phyloP scores from a whole-genome alignment of 2,888 invertebrate genomes.

The Bellardia bayeri region DNA sequence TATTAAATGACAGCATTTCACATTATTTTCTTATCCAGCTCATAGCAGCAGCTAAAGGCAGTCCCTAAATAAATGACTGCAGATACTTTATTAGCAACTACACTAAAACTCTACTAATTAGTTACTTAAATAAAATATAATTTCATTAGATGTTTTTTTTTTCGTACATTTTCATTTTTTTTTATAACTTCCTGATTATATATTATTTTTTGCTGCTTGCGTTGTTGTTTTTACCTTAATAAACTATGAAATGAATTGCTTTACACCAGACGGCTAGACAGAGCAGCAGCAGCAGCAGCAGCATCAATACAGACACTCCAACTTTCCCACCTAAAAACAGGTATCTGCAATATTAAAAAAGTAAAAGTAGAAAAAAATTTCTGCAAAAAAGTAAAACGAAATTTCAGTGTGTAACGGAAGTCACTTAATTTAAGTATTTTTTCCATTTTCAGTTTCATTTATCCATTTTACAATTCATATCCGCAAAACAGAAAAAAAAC shows the following conservation, averaged over 20 bases:
- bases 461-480: slow-evolving; percentile 81
- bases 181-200: slow-evolving; percentile 70
- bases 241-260: slow-evolving; percentile 71
- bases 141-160: slow-evolving; percentile 57
- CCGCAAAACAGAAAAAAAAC: slow-evolving; percentile 72
- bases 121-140: slow-evolving; percentile 68
- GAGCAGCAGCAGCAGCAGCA: slow-evolving; percentile 39
- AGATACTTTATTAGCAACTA: slow-evolving; percentile 7
- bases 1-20: no score
- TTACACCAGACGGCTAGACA: slow-evolving; percentile 82
- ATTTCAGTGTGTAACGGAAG: slow-evolving; percentile 80
- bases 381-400: slow-evolving; percentile 10
- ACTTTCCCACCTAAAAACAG: background rate
- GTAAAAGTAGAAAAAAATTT: slow-evolving; percentile 70
- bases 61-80: background rate
- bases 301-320: slow-evolving; percentile 44
- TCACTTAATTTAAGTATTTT: slow-evolving; percentile 80
- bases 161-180: slow-evolving; percentile 10
- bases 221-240: slow-evolving; percentile 69
- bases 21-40: no score
- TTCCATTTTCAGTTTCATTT: slow-evolving; percentile 74
- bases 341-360: slow-evolving; percentile 9
- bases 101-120: slow-evolving; percentile 62
- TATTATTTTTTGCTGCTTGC: slow-evolving; percentile 18
- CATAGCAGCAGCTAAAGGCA: no score